Base-by-base conservation (phyloP, 2,797 vertebrate species). In the Dermochelys coriacea region DNA sequence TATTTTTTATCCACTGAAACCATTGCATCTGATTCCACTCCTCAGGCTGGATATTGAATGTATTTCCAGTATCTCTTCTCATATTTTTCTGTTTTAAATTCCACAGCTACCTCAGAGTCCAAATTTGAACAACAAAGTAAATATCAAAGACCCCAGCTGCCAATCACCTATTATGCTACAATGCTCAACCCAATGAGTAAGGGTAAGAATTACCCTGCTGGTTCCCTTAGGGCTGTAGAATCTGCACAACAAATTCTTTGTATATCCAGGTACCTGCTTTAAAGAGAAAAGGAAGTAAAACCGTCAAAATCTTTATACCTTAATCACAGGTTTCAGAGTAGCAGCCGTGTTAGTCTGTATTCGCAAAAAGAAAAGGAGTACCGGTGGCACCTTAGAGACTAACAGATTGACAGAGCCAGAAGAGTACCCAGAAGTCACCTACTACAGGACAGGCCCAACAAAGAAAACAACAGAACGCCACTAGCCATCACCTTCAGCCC, bases 1-100 rank as follows among this genome's bases (percentile, higher is more conserved):
- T 71, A 37, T 68, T 59, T 57, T 59, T 82, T 59, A 41, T 71
- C 54, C 0, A 0, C 9, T 25, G 8, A 27, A n/a, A 82, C n/a
- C 1, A 41, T 82, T 88, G 64, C 4, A 79, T 90, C 68, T 79
- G 31, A 78, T n/a, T 61, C 78, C 16, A 27, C 14, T 80, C 8
- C 55, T 96, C 1, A 3, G 27, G 93, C 57, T 27, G 4, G 5
- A 59, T 79, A 49, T 4, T n/a, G 79, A 96, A 5, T 1, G 19
- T 50, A 51, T 82, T 90, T 16, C 52, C 4, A 51, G 18, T 52
- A 19, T 86, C 47, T 52, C 7, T 78, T 57, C 87, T 27, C 80
- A 18, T 31, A 31, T 12, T 19, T 25, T 80, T 19, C 19, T 81
- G 34, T 47, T 34, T 29, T 77, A 89, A 19, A 12, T 45, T 78